phyloP scores from a whole-genome alignment of 2,888 invertebrate species.

The Drosophila pseudotakahashii region DNA sequence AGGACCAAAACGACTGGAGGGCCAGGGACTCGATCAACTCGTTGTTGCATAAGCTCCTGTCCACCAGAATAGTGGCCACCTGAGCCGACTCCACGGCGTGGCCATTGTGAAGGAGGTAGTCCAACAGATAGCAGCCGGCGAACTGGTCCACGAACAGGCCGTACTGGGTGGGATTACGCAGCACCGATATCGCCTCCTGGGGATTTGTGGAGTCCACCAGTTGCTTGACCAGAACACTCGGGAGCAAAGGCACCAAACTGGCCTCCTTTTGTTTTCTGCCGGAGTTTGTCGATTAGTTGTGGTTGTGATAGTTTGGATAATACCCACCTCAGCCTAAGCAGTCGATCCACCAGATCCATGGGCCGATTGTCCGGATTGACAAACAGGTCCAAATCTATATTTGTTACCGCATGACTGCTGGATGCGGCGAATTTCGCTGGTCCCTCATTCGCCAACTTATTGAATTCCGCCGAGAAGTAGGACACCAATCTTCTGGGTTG shows the following conservation, averaged over 20 bases:
- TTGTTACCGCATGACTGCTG: conserved; percentile 18
- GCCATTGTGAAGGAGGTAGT: conserved; percentile 89
- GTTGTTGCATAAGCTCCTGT: conserved; percentile 94
- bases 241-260: conserved; percentile 52
- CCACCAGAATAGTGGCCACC: conserved; percentile 91
- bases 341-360: conserved; percentile 62
- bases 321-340: conserved; percentile 54
- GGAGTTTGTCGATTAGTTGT: background rate
- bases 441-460: conserved; percentile 50
- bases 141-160: conserved; percentile 96
- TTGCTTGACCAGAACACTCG: conserved; percentile 61
- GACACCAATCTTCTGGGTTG: conserved; percentile 53
- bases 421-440: conserved; percentile 4
- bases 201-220: conserved; percentile 71
- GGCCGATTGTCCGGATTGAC: conserved; percentile 58
- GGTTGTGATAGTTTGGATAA: background rate
- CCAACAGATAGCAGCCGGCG: conserved; percentile 91
- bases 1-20: conserved; percentile 90
- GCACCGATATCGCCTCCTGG: conserved; percentile 88
- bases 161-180: conserved; percentile 93
- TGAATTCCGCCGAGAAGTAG: conserved; percentile 63
- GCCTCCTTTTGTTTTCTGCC: conserved; percentile 61
- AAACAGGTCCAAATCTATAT: conserved; percentile 60
- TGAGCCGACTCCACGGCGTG: conserved; percentile 90
- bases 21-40: conserved; percentile 89